phyloP scores from a whole-genome alignment of 2,797 vertebrate genomes.

The Atherinosoma microstoma region DNA sequence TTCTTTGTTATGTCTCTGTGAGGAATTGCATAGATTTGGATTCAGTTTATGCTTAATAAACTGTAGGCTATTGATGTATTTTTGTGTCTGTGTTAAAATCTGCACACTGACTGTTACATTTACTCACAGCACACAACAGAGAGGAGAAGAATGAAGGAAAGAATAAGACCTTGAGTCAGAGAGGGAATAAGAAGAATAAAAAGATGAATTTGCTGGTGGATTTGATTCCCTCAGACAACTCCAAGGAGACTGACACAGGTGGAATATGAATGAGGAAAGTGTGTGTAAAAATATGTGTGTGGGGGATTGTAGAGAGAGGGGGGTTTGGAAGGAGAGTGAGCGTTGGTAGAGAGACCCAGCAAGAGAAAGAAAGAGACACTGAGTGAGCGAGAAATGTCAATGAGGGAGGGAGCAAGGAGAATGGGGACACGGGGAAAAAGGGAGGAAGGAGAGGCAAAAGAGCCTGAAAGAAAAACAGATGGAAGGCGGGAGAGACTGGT shows the following conservation, averaged over 20 bases:
- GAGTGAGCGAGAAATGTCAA: slow-evolving; percentile 51
- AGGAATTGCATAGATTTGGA: slow-evolving; percentile 1
- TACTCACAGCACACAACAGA: slow-evolving; percentile 38
- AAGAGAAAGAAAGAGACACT: slow-evolving; percentile 33
- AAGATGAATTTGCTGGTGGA: slow-evolving; percentile 79
- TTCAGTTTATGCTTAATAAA: slow-evolving; percentile 1
- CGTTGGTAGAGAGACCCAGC: slow-evolving; percentile 45
- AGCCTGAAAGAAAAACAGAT: slow-evolving; percentile 54
- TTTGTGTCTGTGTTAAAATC: slow-evolving; percentile 27
- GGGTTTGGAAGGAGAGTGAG: slow-evolving; percentile 22
- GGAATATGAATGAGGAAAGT: slow-evolving; percentile 77
- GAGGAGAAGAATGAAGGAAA: slow-evolving; percentile 45
- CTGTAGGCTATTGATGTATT: slow-evolving; percentile 1
- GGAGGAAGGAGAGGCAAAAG: slow-evolving; percentile 44
- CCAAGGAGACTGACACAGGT: slow-evolving; percentile 78
- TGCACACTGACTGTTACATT: slow-evolving; percentile 30
- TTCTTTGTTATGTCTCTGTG: slow-evolving; percentile 32
- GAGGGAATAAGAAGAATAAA: slow-evolving; percentile 73
- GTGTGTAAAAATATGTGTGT: slow-evolving; percentile 25
- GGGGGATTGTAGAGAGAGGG: slow-evolving; percentile 10
- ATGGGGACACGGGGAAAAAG: slow-evolving; percentile 29
- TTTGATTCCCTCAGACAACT: slow-evolving; percentile 79
- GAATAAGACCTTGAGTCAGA: slow-evolving; percentile 68
- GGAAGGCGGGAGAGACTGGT: slow-evolving; percentile 45
- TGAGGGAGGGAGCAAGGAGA: slow-evolving; percentile 39